Conservation (phyloP, 2,113 vertebrate genomes). For the Hylia prasina region DNA sequence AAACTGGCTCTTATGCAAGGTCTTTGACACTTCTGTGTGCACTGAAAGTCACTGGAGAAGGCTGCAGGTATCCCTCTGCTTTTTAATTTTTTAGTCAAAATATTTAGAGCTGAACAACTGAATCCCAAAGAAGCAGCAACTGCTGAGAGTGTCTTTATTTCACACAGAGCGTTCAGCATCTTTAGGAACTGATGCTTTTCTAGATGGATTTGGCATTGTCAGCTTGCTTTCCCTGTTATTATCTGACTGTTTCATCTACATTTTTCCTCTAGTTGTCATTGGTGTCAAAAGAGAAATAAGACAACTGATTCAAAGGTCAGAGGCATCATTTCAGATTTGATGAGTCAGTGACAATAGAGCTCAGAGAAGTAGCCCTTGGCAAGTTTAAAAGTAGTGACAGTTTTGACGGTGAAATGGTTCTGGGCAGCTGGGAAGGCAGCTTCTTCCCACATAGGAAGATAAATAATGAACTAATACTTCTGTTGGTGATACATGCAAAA, state of each 20-base stretch:
- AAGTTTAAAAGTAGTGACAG: constrained; percentile 10
- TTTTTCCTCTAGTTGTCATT: constrained; percentile 48
- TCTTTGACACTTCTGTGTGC: neutral
- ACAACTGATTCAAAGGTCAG: constrained; percentile 59
- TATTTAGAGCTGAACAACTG: neutral
- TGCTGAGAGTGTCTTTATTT: constrained; percentile 6
- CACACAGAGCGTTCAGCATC: neutral
- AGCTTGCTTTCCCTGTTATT: constrained; percentile 11
- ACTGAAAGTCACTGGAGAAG: neutral
- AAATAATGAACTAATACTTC: neutral
- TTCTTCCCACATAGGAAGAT: neutral
- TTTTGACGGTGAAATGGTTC: neutral
- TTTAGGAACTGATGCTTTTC: neutral
- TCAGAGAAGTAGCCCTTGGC: neutral
- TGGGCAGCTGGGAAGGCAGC: neutral
- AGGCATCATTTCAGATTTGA: constrained; percentile 51
- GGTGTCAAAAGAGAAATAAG: constrained; percentile 51
- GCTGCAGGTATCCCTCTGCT: neutral
- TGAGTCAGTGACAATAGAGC: constrained; percentile 46
- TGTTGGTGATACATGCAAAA: neutral
- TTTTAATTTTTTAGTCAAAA: neutral
- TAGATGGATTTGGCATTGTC: constrained; percentile 26
- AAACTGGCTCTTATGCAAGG: neutral
- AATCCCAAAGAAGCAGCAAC: neutral
- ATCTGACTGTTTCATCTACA: constrained; percentile 20